Evolutionary conservation across 35 echinoderm and acorn worm species (phyloP).

Genomic region (Chiridota heheva): DNA sequence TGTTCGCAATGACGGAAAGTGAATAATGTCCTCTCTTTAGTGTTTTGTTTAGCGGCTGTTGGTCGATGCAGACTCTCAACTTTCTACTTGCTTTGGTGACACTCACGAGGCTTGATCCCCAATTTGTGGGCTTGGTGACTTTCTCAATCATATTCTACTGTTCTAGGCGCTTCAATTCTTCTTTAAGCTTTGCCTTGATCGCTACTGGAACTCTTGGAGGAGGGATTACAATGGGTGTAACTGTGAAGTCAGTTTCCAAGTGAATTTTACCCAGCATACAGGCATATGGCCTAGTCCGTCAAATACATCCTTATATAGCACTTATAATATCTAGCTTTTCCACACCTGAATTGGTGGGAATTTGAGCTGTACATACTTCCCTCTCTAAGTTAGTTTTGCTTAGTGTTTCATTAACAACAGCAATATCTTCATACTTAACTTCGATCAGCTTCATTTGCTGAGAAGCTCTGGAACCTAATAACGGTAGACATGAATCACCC

Average conservation of each 20-base stretch:
- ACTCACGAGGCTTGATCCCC: slow-evolving; percentile 28
- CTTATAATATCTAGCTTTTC: background rate
- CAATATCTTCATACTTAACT: slow-evolving; percentile 49
- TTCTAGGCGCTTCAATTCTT: slow-evolving; percentile 43
- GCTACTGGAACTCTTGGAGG: slow-evolving; percentile 5
- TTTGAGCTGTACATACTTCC: background rate
- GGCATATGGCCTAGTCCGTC: slow-evolving; percentile 10
- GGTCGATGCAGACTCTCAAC: slow-evolving; percentile 61
- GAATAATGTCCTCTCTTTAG: slow-evolving; percentile 56
- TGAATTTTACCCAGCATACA: slow-evolving; percentile 35
- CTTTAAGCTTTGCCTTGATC: slow-evolving; percentile 17
- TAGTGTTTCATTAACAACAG: background rate
- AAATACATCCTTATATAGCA: slow-evolving; percentile 26
- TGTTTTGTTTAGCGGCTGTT: slow-evolving; percentile 42
- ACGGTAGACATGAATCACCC: background rate
- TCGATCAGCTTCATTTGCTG: slow-evolving; percentile 45
- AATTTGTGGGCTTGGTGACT: slow-evolving; percentile 47
- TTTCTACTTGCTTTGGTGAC: slow-evolving; percentile 40
- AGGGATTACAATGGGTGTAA: slow-evolving; percentile 34
- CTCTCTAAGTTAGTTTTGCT: background rate
- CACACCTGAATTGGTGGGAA: background rate
- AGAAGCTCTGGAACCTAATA: slow-evolving; percentile 26
- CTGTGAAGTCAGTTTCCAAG: slow-evolving; percentile 7
- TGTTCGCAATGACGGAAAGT: slow-evolving; percentile 24
- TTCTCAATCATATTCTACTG: slow-evolving; percentile 35